phyloP scores from a whole-genome alignment of 2,113 vertebrate genomes.

The human region GRCh38 chr7:43746001-43746500 shows the following conservation, averaged over 20 bases:
- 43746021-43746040: not conserved
- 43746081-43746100: not conserved
- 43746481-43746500: not conserved
- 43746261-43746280: not conserved
- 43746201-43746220: not conserved
- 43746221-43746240: not conserved
- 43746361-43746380: not conserved
- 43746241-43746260: not conserved
- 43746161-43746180: not conserved
- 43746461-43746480: not conserved
- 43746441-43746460: not conserved
- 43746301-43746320: too few relatives aligned
- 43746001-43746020: not conserved
- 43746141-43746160: not conserved
- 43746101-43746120: not conserved
- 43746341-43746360: not conserved
- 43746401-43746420: not conserved
- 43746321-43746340: not conserved
- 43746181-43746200: not conserved
- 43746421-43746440: not conserved
- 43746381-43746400: not conserved
- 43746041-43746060: not conserved
- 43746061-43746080: not conserved
- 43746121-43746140: not conserved
- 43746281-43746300: not conserved